Percentiles rank a stretch among this genome's conserved stretches.
phyloP scores from a whole-genome alignment of 1,140 invertebrate species.

The Pararge aegeria region DNA sequence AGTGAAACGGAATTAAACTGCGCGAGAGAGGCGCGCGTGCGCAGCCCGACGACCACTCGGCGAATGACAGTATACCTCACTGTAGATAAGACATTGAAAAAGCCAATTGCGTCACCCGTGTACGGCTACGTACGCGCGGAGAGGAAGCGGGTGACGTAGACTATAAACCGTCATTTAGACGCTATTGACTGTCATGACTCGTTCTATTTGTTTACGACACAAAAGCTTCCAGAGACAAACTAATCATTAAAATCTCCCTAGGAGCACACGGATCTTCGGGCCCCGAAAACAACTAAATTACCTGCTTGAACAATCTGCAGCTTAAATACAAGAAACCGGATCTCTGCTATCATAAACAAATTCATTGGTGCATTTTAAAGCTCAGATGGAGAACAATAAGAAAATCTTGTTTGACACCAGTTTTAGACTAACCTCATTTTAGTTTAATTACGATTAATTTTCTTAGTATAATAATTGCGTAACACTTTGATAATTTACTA shows the following conservation, averaged over 20 bases:
- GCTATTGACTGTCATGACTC: conserved; percentile 60
- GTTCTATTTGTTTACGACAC: conserved; percentile 63
- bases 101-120: conserved; percentile 75
- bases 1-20: conserved; percentile 62
- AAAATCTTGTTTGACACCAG: neutral
- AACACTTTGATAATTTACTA: too few species aligned
- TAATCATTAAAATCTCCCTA: conserved; percentile 20
- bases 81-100: conserved; percentile 79
- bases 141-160: conserved; percentile 72
- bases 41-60: conserved; percentile 60
- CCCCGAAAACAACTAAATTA: neutral
- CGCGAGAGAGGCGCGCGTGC: conserved; percentile 53
- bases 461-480: neutral
- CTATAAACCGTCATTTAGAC: conserved; percentile 65
- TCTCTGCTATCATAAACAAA: conserved; percentile 1
- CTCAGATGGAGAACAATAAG: conserved; percentile 6
- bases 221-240: conserved; percentile 34
- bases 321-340: conserved; percentile 6
- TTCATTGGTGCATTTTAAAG: conserved; percentile 2
- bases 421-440: conserved; percentile 3
- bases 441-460: neutral
- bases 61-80: conserved; percentile 73
- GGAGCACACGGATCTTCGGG: neutral
- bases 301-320: neutral
- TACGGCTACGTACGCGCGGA: conserved; percentile 68